These are phyloP conservation scores for Dasypus novemcinctus DNA, from an alignment of 2,113 vertebrate species.

Conservation along the genomic window DNA sequence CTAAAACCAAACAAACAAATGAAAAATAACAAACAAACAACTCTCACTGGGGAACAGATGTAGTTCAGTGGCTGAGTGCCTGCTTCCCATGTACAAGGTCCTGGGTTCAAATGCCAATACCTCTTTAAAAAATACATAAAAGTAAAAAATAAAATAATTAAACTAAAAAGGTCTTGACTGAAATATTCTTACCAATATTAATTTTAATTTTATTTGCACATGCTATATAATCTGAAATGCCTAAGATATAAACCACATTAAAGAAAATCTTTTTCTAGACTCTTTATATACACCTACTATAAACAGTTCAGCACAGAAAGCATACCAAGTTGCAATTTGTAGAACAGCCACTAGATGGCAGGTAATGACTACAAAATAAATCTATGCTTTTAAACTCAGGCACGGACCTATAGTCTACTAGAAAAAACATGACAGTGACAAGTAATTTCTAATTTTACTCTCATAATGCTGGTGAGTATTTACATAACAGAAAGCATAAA, in stretches of 20 bases:
- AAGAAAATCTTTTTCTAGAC: constrained; percentile 24
- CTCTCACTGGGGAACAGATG: too few relatives aligned
- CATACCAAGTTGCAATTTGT: constrained; percentile 65
- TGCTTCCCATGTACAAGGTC: too few relatives aligned
- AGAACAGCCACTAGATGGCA: constrained; percentile 82
- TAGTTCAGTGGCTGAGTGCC: too few relatives aligned
- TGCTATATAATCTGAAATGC: neutral
- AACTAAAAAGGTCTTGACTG: neutral
- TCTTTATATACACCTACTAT: neutral
- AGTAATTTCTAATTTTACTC: neutral
- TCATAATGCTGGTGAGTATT: neutral
- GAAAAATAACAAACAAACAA: too few relatives aligned
- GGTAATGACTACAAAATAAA: constrained; percentile 42
- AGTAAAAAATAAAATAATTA: neutral
- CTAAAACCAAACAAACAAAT: too few relatives aligned
- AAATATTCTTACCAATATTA: neutral
- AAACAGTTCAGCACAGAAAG: constrained; percentile 17
- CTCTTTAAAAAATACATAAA: too few relatives aligned
- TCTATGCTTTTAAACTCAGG: neutral
- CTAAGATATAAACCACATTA: constrained; percentile 4
- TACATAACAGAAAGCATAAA: neutral
- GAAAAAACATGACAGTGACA: constrained; percentile 2
- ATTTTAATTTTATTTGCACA: constrained; percentile 26
- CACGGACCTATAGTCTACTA: neutral
- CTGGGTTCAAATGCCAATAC: too few relatives aligned